phyloP scores from a whole-genome alignment of 35 echinoderm and acorn worm genomes.

The Heliocidaris erythrogramma region DNA sequence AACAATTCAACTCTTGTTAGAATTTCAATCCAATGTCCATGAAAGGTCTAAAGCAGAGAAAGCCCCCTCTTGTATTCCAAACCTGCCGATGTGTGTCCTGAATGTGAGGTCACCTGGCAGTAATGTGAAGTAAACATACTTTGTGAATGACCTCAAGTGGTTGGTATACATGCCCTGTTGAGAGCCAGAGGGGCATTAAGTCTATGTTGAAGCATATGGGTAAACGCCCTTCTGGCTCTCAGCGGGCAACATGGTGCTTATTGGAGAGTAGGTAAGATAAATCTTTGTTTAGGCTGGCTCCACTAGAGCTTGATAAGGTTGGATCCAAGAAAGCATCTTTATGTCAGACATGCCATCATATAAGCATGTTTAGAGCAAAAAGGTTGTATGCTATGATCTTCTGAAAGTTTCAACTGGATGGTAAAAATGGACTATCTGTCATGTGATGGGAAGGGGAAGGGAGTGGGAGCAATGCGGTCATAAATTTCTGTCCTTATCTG shows the following conservation, averaged over 20 bases:
- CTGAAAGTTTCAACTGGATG: too few species aligned
- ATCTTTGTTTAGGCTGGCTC: slow-evolving; percentile 2
- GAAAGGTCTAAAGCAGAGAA: too few species aligned
- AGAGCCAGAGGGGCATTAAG: background rate
- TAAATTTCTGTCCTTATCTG: too few species aligned
- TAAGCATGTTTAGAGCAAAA: background rate
- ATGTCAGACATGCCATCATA: background rate
- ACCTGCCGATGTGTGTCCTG: background rate
- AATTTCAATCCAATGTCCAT: too few species aligned
- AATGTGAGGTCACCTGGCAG: background rate
- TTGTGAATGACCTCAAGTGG: background rate
- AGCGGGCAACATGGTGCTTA: too few species aligned
- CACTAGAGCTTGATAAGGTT: background rate
- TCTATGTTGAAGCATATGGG: background rate
- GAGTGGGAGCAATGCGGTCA: too few species aligned
- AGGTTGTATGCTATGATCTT: too few species aligned
- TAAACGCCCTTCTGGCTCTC: background rate
- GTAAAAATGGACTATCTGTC: too few species aligned
- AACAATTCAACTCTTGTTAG: too few species aligned
- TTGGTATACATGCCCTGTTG: background rate
- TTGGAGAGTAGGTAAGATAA: background rate
- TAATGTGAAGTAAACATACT: background rate
- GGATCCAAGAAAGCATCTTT: background rate
- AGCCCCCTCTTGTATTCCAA: background rate
- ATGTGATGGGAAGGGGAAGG: too few species aligned